phyloP scores from a whole-genome alignment of 2,888 invertebrate species.

The Ormyrus labotus region DNA sequence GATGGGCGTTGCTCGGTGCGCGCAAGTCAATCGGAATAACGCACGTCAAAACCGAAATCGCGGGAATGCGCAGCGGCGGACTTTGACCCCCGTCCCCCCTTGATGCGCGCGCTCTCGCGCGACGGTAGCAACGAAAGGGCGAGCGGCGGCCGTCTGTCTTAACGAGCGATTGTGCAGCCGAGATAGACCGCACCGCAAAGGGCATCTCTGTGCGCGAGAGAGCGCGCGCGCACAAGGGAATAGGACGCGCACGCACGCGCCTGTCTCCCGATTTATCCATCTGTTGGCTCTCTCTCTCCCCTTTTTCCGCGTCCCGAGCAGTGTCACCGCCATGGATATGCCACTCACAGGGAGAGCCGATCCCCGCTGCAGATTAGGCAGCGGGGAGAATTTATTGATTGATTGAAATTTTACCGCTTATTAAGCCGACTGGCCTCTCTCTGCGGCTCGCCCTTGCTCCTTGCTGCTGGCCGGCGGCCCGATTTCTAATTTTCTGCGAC shows the following conservation, averaged over 20 bases:
- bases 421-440: not conserved
- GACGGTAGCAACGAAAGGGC: slow-evolving; percentile 28
- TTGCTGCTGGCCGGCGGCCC: too few relatives aligned
- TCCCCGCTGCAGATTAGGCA: slow-evolving; percentile 9
- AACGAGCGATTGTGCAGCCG: slow-evolving; percentile 63
- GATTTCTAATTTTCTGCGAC: too few relatives aligned
- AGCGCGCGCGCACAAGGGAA: not conserved
- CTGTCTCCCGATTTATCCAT: slow-evolving; percentile 47
- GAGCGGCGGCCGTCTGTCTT: slow-evolving; percentile 56
- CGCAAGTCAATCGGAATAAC: slow-evolving; percentile 52
- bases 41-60: slow-evolving; percentile 48
- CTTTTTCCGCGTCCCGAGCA: not conserved
- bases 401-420: slow-evolving; percentile 33
- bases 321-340: slow-evolving; percentile 38
- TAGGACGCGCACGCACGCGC: not conserved
- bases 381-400: slow-evolving; percentile 43
- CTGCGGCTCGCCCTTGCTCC: too few relatives aligned
- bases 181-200: slow-evolving; percentile 38
- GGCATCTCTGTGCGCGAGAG: slow-evolving; percentile 20
- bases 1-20: slow-evolving; percentile 6
- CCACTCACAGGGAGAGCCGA: slow-evolving; percentile 5
- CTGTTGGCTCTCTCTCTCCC: slow-evolving; percentile 1
- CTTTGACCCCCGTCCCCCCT: not conserved
- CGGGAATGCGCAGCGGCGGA: slow-evolving; percentile 7
- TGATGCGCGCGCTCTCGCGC: too few relatives aligned